Conservation (phyloP, 2,888 invertebrate genomes). For the Lochmaea crataegi region DNA sequence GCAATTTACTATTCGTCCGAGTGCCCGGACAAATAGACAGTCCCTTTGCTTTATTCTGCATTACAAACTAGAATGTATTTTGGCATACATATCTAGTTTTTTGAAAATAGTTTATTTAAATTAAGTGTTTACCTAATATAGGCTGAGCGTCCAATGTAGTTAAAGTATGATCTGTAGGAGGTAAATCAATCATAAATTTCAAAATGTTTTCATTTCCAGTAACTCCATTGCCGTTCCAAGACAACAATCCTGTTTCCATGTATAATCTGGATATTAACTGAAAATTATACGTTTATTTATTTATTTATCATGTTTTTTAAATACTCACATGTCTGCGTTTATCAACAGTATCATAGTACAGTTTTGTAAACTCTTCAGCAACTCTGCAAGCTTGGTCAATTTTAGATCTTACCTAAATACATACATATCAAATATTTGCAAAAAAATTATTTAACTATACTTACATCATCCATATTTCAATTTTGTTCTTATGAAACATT, state of each 20-base stretch:
- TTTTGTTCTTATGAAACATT: not conserved
- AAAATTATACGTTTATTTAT: constrained; percentile 38
- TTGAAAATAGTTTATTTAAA: not conserved
- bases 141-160: constrained; percentile 90
- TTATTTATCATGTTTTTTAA: not conserved
- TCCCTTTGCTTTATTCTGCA: too few species aligned
- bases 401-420: constrained; percentile 67
- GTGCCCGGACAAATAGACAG: too few species aligned
- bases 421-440: not conserved
- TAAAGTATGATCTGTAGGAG: constrained; percentile 81
- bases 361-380: constrained; percentile 88
- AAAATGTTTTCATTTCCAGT: constrained; percentile 85
- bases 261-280: constrained; percentile 84
- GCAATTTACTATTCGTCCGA: too few species aligned
- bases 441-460: not conserved
- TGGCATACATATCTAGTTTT: too few species aligned
- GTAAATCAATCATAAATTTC: constrained; percentile 86
- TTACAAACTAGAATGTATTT: not conserved
- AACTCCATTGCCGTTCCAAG: constrained; percentile 94
- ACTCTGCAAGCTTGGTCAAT: constrained; percentile 85
- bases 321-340: constrained; percentile 81
- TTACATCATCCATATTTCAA: constrained; percentile 27
- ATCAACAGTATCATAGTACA: constrained; percentile 91
- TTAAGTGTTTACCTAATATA: constrained; percentile 68
- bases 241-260: constrained; percentile 83